Base-by-base conservation (phyloP, 2,888 invertebrate genomes). In the Coleophora flavipennella region DNA sequence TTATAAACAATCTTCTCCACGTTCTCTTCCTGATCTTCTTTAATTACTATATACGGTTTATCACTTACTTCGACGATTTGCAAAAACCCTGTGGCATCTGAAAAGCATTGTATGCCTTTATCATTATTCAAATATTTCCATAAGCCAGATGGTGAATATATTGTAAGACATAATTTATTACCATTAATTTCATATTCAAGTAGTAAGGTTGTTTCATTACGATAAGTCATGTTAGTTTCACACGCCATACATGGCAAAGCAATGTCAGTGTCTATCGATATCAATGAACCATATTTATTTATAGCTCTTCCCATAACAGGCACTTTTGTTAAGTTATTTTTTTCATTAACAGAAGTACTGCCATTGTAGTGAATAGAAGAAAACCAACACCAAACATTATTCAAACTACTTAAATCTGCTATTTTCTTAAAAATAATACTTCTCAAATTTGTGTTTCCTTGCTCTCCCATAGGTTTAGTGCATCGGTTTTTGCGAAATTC, bases 81-180 rank as follows among this genome's bases (percentile, higher is more conserved):
- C 13, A 83, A 69, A 46, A 87, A 76, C 3, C 86, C 86, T 49
- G 84, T 78, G 1, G 87, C 86, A 53, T 89, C 85, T 2, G 90
- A 88, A 57, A 88, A 90, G 57, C 90, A 90, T 51, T 85, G 85
- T 34, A 89, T 72, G 3, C 87, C 87, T 46, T 67, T 74, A 42
- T 86, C 80, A 31, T 71, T 50, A 31, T 58, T 45, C 28, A 75
- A 66, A 45, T 81, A 69, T 43, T 78, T 78, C 85, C 86, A 88
- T 39, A 89, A 67, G 40, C 83, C 79, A 10, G 86, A 81, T 1
- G 86, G 85, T 48, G 74, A 81, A 54, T 89, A 89, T 31, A 90
- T 72, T 7, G 85, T 84, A 10, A 90, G 53, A 36, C 68, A 71
- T 37, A 88, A 61, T 31, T 57, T 61, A 29, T 72, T 66, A 36